Evolutionary conservation across 2,888 invertebrate genomes (phyloP).

Genomic region (Molorchus minor): DNA sequence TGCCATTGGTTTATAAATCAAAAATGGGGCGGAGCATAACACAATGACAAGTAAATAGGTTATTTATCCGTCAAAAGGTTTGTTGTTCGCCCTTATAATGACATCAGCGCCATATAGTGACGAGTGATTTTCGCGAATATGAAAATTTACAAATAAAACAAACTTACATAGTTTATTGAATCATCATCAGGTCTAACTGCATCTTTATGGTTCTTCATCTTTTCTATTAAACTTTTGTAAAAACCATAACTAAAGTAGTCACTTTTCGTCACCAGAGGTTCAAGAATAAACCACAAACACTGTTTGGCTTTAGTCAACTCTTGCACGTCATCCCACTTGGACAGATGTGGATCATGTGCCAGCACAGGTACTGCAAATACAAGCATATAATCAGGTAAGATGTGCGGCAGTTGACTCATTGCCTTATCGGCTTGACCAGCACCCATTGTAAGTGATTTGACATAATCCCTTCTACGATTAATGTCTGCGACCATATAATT

Average conservation of each 20-base stretch:
- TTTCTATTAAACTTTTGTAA: conserved; percentile 91
- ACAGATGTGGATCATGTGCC: conserved; percentile 90
- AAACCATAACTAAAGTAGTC: conserved; percentile 96
- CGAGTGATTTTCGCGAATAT: too few relatives aligned
- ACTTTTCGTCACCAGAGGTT: conserved; percentile 91
- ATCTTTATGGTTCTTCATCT: conserved; percentile 95
- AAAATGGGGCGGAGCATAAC: too few relatives aligned
- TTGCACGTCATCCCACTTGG: conserved; percentile 76
- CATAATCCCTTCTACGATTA: conserved; percentile 86
- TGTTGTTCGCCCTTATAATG: too few relatives aligned
- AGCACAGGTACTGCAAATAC: conserved; percentile 96
- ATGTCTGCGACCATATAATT: conserved; percentile 91
- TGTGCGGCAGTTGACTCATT: conserved; percentile 81
- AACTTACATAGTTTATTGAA: conserved; percentile 81
- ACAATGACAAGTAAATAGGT: too few relatives aligned
- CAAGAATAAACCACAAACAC: conserved; percentile 93
- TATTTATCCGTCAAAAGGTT: too few relatives aligned
- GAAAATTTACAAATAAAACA: too few relatives aligned
- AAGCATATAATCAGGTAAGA: conserved; percentile 96
- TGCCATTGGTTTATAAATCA: too few relatives aligned
- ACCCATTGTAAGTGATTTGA: conserved; percentile 82
- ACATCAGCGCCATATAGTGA: too few relatives aligned
- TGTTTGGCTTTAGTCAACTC: conserved; percentile 83
- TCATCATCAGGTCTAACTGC: conserved; percentile 86
- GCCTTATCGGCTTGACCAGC: conserved; percentile 73